phyloP scores from a whole-genome alignment of 2,113 vertebrate genomes.

The Agelaius tricolor region DNA sequence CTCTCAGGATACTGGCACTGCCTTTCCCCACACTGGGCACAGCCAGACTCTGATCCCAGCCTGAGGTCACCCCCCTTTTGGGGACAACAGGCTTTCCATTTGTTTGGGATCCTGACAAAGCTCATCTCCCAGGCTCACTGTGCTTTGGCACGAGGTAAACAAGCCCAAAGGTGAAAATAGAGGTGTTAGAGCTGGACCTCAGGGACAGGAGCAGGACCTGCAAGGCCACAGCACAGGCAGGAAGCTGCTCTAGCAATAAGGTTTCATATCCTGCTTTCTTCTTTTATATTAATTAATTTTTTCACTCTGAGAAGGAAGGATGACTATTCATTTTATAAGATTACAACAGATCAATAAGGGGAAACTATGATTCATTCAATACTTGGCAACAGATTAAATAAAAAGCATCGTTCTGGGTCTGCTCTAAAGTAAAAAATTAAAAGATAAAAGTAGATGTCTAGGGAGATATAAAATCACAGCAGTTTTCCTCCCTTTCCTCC shows the following conservation, averaged over 20 bases:
- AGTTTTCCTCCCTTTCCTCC: neutral
- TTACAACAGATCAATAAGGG: neutral
- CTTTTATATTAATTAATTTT: neutral
- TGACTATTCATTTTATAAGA: neutral
- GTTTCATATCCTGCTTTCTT: neutral
- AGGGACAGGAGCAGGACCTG: neutral
- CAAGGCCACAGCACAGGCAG: neutral
- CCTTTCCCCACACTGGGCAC: neutral
- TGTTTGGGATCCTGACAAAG: neutral
- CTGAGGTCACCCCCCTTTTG: neutral
- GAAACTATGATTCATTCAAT: neutral
- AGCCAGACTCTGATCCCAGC: neutral
- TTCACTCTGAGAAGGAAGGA: neutral
- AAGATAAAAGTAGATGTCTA: neutral
- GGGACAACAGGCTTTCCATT: neutral
- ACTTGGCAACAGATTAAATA: neutral
- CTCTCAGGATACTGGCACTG: fast-evolving
- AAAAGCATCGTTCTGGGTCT: neutral
- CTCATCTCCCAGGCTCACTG: neutral
- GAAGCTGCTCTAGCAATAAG: neutral
- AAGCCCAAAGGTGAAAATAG: neutral
- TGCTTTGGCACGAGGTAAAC: neutral
- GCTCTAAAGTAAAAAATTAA: neutral
- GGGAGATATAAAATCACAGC: neutral
- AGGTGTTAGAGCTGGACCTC: neutral